Conservation (phyloP, 2,888 invertebrate species). For the Uloborus plumipes region DNA sequence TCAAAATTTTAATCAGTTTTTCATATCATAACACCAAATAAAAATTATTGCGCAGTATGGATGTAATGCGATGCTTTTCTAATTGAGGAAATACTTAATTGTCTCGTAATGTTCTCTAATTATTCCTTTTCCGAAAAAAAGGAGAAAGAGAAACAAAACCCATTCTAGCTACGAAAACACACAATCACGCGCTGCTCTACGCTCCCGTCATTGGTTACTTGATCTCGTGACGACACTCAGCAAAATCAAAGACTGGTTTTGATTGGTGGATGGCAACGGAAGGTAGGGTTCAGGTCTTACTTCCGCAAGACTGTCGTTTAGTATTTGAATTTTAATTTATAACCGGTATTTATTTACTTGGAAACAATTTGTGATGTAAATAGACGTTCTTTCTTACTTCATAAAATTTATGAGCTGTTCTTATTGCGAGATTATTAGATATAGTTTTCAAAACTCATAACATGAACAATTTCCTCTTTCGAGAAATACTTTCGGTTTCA, state of each 20-base stretch:
- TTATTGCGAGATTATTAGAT: too few relatives aligned
- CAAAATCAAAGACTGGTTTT: background rate
- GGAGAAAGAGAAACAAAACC: constrained; percentile 2
- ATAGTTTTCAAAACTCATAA: too few relatives aligned
- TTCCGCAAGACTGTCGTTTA: too few relatives aligned
- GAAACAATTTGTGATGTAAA: too few relatives aligned
- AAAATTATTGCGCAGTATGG: constrained; percentile 22
- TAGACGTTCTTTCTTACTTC: too few relatives aligned
- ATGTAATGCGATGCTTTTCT: constrained; percentile 29
- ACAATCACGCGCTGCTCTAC: constrained; percentile 17
- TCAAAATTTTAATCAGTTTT: constrained; percentile 29
- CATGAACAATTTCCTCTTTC: too few relatives aligned
- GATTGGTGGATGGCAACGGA: constrained; percentile 37
- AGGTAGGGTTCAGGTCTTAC: background rate
- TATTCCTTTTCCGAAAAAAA: constrained; percentile 13
- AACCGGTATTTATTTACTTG: too few relatives aligned
- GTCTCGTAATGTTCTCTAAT: constrained; percentile 32
- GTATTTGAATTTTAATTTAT: too few relatives aligned
- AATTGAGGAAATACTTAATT: constrained; percentile 55
- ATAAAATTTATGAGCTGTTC: too few relatives aligned
- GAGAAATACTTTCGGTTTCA: too few relatives aligned
- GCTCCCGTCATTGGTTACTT: constrained; percentile 30
- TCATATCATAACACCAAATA: constrained; percentile 30
- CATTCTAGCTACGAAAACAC: constrained; percentile 16
- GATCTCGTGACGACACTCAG: constrained; percentile 33